Evolutionary conservation across 2,888 invertebrate species (phyloP).

Genomic region (Habrosyne pyritoides): DNA sequence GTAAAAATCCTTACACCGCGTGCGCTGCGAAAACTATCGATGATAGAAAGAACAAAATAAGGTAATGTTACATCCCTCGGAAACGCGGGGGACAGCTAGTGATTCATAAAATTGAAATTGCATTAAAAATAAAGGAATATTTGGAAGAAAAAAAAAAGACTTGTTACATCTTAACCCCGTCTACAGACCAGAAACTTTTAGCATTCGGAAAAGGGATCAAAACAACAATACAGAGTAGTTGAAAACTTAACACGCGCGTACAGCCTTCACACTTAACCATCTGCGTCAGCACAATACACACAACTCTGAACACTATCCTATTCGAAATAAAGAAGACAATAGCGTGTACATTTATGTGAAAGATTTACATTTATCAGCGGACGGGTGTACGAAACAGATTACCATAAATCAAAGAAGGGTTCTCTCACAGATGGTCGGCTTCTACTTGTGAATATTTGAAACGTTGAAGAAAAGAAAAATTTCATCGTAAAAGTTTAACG

Average conservation of each 20-base stretch:
- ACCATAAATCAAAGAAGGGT: constrained; percentile 56
- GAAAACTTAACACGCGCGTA: constrained; percentile 31
- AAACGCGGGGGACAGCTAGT: no score
- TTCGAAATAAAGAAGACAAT: neutral
- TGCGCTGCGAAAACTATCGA: no score
- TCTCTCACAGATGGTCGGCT: constrained; percentile 34
- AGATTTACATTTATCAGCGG: constrained; percentile 7
- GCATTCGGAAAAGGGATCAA: constrained; percentile 30
- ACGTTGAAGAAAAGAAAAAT: constrained; percentile 25
- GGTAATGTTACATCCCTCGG: no score
- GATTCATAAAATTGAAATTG: no score
- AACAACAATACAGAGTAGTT: constrained; percentile 41
- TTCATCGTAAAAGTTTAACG: constrained; percentile 25
- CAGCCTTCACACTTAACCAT: neutral
- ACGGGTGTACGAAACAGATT: constrained; percentile 43
- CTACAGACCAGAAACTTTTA: constrained; percentile 15
- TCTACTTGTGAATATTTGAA: constrained; percentile 46
- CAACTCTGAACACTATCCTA: neutral
- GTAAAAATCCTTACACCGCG: no score
- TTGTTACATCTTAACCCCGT: constrained; percentile 21
- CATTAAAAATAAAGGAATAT: no score
- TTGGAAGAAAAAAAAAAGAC: no score
- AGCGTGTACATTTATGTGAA: neutral
- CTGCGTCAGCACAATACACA: neutral
- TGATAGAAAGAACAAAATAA: no score